Conservation (phyloP, 2,888 invertebrate genomes). For the Creontiades dilutus region DNA sequence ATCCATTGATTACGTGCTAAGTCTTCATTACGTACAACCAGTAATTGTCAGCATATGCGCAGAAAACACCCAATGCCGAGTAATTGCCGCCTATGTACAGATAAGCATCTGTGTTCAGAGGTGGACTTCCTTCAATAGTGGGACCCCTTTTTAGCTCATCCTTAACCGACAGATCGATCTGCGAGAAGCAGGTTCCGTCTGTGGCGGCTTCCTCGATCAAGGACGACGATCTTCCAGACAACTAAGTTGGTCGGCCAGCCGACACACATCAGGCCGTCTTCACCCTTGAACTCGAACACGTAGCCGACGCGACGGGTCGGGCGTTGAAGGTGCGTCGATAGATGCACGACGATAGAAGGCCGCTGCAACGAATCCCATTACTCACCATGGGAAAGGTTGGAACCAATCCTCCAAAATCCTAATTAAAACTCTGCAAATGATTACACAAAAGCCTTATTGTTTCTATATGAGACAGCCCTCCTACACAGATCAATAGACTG, state of each 20-base stretch:
- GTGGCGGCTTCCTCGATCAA: not conserved
- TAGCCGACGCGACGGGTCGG: not conserved
- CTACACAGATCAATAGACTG: no score
- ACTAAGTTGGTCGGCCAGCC: constrained; percentile 1
- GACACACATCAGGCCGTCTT: constrained; percentile 4
- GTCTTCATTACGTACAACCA: not conserved
- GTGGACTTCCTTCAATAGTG: constrained; percentile 13
- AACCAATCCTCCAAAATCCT: no score
- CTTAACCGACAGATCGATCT: constrained; percentile 39
- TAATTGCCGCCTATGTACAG: not conserved
- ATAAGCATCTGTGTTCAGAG: not conserved
- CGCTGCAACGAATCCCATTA: no score
- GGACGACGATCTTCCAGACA: constrained; percentile 24
- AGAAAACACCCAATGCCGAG: not conserved
- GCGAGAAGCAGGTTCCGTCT: constrained; percentile 28
- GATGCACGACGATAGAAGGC: no score
- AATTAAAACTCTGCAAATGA: no score
- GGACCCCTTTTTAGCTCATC: not conserved
- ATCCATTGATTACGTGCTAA: not conserved
- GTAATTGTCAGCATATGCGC: not conserved
- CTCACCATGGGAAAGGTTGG: no score
- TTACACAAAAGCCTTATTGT: no score
- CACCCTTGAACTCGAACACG: constrained; percentile 39
- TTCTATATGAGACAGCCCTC: no score
- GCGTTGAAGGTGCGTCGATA: no score